These are phyloP conservation scores for Leptinotarsa tumamoca DNA, from an alignment of 2,888 invertebrate genomes.

Conservation along the genomic window DNA sequence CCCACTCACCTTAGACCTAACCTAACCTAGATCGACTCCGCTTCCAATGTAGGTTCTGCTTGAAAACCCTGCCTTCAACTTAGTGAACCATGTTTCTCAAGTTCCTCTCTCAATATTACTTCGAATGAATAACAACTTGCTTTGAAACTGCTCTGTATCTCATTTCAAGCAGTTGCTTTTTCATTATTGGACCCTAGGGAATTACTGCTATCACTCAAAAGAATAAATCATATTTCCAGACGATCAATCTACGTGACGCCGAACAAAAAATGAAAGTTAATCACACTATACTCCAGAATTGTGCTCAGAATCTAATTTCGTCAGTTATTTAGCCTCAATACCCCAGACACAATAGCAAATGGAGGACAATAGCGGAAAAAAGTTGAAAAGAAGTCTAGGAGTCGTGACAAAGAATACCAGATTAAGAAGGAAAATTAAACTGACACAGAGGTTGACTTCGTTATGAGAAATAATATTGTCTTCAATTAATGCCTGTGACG, in stretches of 20 bases:
- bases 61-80: too few species aligned
- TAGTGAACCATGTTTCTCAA: too few species aligned
- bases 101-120: too few species aligned
- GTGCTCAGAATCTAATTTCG: slow-evolving; percentile 39
- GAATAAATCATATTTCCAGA: neutral
- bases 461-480: slow-evolving; percentile 33
- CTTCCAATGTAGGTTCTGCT: too few species aligned
- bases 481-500: slow-evolving; percentile 25
- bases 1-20: too few species aligned
- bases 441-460: slow-evolving; percentile 35
- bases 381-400: slow-evolving; percentile 39
- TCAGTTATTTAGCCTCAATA: slow-evolving; percentile 39
- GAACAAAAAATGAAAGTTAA: slow-evolving; percentile 12
- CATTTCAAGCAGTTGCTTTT: neutral
- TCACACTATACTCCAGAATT: slow-evolving; percentile 28
- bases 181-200: neutral
- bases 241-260: slow-evolving; percentile 1
- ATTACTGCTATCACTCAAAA: neutral
- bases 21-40: too few species aligned
- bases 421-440: slow-evolving; percentile 37
- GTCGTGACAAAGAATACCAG: slow-evolving; percentile 41
- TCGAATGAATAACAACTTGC: too few species aligned
- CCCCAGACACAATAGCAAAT: slow-evolving; percentile 36
- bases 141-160: too few species aligned
- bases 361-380: slow-evolving; percentile 40